Conservation (phyloP, 2,113 vertebrate genomes). For the Microtus oregoni region DNA sequence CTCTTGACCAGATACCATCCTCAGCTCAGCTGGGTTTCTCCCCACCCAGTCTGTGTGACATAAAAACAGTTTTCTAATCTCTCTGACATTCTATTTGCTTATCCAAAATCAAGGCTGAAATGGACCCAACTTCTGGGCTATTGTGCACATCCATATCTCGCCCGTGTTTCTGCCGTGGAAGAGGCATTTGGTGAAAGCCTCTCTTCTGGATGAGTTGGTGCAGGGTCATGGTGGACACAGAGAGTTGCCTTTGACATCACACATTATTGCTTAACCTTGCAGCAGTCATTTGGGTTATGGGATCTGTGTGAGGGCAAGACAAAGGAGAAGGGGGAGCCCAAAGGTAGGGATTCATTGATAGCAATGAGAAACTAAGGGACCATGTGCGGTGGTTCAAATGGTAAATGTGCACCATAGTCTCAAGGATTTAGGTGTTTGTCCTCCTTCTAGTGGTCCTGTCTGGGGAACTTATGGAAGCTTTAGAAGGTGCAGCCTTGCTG, state of each 20-base stretch:
- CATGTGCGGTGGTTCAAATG: neutral
- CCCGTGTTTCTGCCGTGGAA: neutral
- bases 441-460: neutral
- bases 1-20: neutral
- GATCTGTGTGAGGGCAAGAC: neutral
- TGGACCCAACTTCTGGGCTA: neutral
- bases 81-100: neutral
- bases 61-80: neutral
- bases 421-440: neutral
- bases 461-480: neutral
- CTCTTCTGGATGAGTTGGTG: neutral
- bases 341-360: neutral
- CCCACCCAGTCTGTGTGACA: neutral
- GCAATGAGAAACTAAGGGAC: neutral
- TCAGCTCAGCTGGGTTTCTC: neutral
- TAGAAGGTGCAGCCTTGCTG: neutral
- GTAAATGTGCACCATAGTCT: too few species aligned
- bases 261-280: neutral
- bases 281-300: neutral
- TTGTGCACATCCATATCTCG: neutral
- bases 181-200: neutral
- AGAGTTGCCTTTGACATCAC: neutral
- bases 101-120: neutral
- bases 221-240: neutral
- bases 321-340: neutral